Conservation (phyloP, 2,888 invertebrate species). For the Melinopterus prodromus region DNA sequence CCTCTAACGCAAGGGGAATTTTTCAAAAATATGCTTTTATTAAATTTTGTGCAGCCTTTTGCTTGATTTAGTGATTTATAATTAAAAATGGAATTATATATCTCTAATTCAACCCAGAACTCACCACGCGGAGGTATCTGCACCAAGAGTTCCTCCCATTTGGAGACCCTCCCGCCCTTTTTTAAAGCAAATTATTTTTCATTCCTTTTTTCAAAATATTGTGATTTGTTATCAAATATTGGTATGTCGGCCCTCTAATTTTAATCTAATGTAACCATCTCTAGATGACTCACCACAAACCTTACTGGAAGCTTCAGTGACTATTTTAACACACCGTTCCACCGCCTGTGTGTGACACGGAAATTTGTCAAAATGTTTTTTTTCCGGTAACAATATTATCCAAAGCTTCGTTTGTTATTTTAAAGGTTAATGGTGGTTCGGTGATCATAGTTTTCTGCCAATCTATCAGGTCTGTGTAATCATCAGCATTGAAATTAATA, state of each 20-base stretch:
- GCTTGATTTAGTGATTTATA: slow-evolving; percentile 4
- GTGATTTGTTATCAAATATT: slow-evolving; percentile 4
- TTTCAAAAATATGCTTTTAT: not conserved
- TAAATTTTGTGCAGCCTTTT: not conserved
- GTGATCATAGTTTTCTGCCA: not conserved
- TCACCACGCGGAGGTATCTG: not conserved
- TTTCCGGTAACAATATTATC: not conserved
- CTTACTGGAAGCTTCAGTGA: not conserved
- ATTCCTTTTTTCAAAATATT: not conserved
- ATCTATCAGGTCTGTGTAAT: not conserved
- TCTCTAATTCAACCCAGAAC: not conserved
- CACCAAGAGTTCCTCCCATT: not conserved
- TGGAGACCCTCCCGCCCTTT: not conserved
- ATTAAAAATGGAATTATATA: not conserved
- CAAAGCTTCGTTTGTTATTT: not conserved
- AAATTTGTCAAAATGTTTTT: not conserved
- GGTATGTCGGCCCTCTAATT: not conserved
- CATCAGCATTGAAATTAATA: not conserved
- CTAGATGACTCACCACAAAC: not conserved
- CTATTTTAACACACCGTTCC: not conserved
- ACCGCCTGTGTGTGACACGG: not conserved
- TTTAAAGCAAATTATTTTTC: not conserved
- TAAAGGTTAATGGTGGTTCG: not conserved
- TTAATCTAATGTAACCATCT: not conserved
- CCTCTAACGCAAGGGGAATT: not conserved